phyloP scores from a whole-genome alignment of 2,797 vertebrate genomes.

The Lacerta viridis region DNA sequence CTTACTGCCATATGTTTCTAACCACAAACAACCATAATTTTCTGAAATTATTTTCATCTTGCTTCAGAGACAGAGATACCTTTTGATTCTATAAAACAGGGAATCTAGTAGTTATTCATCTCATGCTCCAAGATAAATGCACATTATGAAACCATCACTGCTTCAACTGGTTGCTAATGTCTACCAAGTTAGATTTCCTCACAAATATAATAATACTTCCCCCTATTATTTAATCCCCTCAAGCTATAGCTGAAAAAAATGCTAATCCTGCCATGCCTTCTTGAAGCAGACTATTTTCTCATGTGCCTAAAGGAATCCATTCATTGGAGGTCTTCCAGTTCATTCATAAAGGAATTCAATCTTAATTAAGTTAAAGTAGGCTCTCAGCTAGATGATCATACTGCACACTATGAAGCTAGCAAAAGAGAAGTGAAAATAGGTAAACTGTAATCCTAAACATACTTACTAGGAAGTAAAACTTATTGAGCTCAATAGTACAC shows the following conservation, averaged over 20 bases:
- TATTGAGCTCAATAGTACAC: no score
- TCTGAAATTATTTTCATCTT: background rate
- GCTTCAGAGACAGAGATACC: constrained; percentile 14
- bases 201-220: constrained; percentile 61
- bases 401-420: constrained; percentile 61
- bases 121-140: constrained; percentile 25
- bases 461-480: no score
- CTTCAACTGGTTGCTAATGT: constrained; percentile 52
- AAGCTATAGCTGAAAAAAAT: constrained; percentile 75
- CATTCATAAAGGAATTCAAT: constrained; percentile 73
- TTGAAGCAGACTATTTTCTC: constrained; percentile 74
- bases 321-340: constrained; percentile 69
- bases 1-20: background rate
- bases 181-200: constrained; percentile 53
- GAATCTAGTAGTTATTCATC: background rate
- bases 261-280: constrained; percentile 71
- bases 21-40: background rate
- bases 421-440: constrained; percentile 41
- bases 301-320: constrained; percentile 69
- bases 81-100: constrained; percentile 23
- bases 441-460: background rate
- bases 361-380: constrained; percentile 75
- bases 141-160: constrained; percentile 40
- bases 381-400: constrained; percentile 50
- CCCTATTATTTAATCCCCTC: constrained; percentile 79